phyloP scores from a whole-genome alignment of 2,113 vertebrate genomes.

The Clarias macrocephalus region DNA sequence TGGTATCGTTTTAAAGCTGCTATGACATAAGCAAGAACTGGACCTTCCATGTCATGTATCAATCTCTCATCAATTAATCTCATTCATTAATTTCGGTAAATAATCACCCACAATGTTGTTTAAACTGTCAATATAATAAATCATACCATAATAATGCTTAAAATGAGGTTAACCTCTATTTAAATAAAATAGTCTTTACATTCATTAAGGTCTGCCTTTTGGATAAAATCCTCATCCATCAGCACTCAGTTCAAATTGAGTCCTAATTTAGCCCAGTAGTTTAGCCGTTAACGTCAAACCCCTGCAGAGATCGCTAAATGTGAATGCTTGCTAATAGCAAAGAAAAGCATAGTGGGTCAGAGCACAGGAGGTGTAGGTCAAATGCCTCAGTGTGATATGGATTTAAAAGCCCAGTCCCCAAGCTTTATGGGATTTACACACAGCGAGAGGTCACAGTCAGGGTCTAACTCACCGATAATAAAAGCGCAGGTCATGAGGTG shows the following conservation, averaged over 20 bases:
- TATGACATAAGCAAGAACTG: no score
- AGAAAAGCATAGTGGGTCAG: background rate
- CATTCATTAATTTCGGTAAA: background rate
- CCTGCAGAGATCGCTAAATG: constrained; percentile 2
- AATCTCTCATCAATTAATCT: no score
- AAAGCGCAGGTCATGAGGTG: background rate
- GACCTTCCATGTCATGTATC: no score
- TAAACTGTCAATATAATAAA: background rate
- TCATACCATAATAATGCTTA: background rate
- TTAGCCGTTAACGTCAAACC: background rate
- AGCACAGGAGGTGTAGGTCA: background rate
- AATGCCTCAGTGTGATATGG: background rate
- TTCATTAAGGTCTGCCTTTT: background rate
- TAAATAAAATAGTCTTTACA: background rate
- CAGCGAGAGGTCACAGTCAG: background rate
- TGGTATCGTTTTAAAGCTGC: no score
- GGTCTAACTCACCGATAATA: background rate
- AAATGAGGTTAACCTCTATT: background rate
- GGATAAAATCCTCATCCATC: background rate
- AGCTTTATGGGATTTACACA: constrained; percentile 4
- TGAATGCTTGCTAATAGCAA: background rate
- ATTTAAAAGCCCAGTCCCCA: constrained; percentile 3
- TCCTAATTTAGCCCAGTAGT: background rate
- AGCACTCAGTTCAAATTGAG: background rate
- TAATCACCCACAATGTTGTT: background rate